phyloP scores from a whole-genome alignment of 2,797 vertebrate genomes.

The Cossypha dichroa region DNA sequence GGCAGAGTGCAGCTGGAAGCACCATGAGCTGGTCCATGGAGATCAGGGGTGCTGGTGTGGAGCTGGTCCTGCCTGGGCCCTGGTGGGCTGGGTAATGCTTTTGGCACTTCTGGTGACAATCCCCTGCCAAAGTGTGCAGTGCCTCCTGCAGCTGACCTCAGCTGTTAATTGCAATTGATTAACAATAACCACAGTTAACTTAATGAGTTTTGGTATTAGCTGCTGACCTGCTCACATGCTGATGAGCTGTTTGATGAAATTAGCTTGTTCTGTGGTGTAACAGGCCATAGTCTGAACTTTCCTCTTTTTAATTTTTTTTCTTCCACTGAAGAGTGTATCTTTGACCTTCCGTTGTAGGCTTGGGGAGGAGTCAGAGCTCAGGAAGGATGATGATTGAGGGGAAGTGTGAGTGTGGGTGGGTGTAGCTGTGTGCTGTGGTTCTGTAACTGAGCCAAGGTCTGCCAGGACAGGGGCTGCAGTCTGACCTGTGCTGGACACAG shows the following conservation, averaged over 20 bases:
- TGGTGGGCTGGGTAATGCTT: neutral
- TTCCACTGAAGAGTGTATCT: rapidly evolving
- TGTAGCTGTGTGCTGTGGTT: neutral
- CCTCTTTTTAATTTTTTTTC: neutral
- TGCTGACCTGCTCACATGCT: neutral
- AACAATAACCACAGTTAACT: neutral
- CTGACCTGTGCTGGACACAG: neutral
- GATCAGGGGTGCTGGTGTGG: rapidly evolving
- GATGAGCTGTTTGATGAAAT: neutral
- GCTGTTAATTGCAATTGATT: neutral
- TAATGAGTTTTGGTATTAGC: neutral
- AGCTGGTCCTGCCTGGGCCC: rapidly evolving
- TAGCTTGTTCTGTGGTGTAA: neutral
- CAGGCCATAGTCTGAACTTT: neutral
- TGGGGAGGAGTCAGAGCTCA: neutral
- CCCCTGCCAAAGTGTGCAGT: neutral
- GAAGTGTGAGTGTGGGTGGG: neutral
- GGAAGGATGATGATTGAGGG: neutral
- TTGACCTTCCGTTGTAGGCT: neutral
- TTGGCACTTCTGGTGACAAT: neutral
- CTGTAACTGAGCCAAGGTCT: neutral
- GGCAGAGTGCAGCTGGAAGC: too few species aligned
- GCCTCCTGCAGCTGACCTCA: neutral
- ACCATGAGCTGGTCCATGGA: rapidly evolving
- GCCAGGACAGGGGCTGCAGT: neutral